Evolutionary conservation across 1,140 invertebrate genomes (phyloP).

Genomic region (Sweltsa coloradensis): DNA sequence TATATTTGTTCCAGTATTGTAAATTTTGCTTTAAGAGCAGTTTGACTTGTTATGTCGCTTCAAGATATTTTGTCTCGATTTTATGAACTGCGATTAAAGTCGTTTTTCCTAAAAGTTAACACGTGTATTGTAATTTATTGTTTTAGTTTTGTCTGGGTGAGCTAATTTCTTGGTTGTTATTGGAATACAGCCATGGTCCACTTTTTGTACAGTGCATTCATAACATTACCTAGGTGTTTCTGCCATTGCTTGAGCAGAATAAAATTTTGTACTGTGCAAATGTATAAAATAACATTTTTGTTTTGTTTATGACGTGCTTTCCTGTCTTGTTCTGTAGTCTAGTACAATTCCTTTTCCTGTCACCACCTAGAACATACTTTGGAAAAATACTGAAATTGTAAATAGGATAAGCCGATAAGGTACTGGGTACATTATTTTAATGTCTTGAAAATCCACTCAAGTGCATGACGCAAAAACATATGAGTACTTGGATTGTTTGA

Average conservation of each 20-base stretch:
- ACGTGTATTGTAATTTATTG: constrained; percentile 6
- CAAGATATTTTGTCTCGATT: constrained; percentile 2
- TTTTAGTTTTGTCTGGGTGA: constrained; percentile 6
- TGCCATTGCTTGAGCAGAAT: constrained; percentile 24
- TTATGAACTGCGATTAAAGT: constrained; percentile 1
- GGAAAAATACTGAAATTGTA: too few species aligned
- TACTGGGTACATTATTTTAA: too few species aligned
- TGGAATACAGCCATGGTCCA: constrained; percentile 4
- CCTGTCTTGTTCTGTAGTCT: too few species aligned
- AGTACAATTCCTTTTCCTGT: too few species aligned
- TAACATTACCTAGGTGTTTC: constrained; percentile 14
- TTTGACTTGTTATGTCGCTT: constrained; percentile 2
- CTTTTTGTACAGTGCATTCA: constrained; percentile 15
- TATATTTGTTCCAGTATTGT: constrained; percentile 10
- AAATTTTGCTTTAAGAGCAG: constrained; percentile 6
- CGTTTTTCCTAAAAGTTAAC: neutral
- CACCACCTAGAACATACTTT: too few species aligned
- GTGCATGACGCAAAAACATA: too few species aligned
- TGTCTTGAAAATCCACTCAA: too few species aligned
- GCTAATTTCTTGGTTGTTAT: constrained; percentile 1
- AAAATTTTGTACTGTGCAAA: constrained; percentile 46
- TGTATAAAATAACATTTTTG: constrained; percentile 42
- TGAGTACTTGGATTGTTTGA: too few species aligned
- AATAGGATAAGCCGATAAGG: too few species aligned
- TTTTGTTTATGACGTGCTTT: too few species aligned